Percentiles rank a stretch among this genome's conserved stretches.
These are phyloP conservation scores for Pipistrellus nathusii DNA, from an alignment of 2,797 vertebrate species.

Conservation along the genomic window DNA sequence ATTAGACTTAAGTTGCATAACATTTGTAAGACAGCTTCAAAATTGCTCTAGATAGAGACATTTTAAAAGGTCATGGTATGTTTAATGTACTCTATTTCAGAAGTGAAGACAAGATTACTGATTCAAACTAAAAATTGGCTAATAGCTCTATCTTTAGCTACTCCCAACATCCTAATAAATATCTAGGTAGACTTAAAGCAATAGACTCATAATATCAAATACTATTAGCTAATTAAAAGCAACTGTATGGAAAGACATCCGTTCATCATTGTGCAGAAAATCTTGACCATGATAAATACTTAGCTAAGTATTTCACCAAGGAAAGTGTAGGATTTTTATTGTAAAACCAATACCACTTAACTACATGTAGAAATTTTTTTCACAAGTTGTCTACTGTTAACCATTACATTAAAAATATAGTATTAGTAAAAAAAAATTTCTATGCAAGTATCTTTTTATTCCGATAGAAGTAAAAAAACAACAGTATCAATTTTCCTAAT, in stretches of 20 bases:
- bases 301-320: background rate
- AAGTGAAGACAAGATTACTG: constrained; percentile 4
- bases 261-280: background rate
- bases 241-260: background rate
- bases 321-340: background rate
- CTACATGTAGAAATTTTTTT: background rate
- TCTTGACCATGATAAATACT: background rate
- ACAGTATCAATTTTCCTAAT: background rate
- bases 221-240: background rate
- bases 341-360: background rate
- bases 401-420: background rate
- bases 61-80: constrained; percentile 9
- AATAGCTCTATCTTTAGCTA: background rate
- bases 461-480: background rate
- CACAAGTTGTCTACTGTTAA: background rate
- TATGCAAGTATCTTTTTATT: background rate
- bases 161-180: background rate
- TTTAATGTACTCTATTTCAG: constrained; percentile 18
- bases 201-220: background rate
- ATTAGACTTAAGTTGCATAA: background rate
- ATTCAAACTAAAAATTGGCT: constrained; percentile 12
- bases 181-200: background rate
- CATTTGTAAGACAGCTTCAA: constrained; percentile 34
- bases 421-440: constrained; percentile 15
- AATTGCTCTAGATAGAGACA: constrained; percentile 2